Conservation (phyloP, 2,113 vertebrate species). For the Panthera uncia region DNA sequence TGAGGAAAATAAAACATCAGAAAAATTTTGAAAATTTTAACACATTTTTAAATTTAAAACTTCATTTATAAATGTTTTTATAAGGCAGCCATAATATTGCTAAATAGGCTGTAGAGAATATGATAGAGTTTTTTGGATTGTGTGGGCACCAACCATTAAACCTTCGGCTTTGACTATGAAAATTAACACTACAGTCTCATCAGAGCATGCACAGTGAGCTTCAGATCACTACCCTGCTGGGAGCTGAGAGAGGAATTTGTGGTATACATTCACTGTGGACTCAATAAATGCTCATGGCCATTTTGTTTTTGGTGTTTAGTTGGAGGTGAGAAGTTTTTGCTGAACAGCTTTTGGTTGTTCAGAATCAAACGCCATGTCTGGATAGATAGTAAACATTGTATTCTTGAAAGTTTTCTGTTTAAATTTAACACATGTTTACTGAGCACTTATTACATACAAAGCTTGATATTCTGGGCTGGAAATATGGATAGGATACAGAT, state of each 20-base stretch:
- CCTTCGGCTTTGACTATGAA: background rate
- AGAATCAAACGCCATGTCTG: slow-evolving; percentile 5
- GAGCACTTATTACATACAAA: slow-evolving; percentile 5
- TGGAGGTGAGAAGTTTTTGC: background rate
- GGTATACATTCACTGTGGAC: background rate
- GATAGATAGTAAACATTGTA: background rate
- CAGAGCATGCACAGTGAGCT: background rate
- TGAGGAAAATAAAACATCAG: background rate
- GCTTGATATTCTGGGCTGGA: background rate
- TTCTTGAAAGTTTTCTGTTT: slow-evolving; percentile 20
- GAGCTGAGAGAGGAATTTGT: background rate
- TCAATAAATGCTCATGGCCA: background rate
- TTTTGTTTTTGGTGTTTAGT: background rate
- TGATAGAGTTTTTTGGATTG: background rate
- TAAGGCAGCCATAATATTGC: background rate
- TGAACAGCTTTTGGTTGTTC: background rate
- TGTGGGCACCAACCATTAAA: background rate
- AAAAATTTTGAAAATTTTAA: background rate
- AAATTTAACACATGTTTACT: background rate
- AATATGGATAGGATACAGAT: background rate
- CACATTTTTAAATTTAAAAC: slow-evolving; percentile 2
- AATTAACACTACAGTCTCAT: background rate
- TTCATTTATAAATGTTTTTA: background rate
- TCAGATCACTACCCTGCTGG: background rate
- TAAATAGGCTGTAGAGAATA: background rate